A percentile compares a stretch with the other conserved stretches of the same genome.
These are phyloP conservation scores for Typhlichthys subterraneus DNA, from an alignment of 2,797 vertebrate species.

Conservation along the genomic window DNA sequence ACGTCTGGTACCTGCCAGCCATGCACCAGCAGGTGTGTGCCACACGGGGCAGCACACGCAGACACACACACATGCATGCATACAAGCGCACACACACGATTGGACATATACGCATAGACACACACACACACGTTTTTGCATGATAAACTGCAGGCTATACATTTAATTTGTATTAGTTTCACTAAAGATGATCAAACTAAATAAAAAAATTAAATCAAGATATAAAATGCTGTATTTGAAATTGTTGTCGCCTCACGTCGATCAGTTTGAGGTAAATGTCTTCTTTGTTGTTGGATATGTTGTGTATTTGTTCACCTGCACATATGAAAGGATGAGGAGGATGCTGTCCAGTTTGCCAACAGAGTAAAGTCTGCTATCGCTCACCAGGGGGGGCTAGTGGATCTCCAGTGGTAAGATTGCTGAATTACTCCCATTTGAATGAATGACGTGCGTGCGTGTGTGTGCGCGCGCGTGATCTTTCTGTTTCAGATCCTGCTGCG, in stretches of 20 bases:
- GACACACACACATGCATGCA: slow-evolving; percentile 10
- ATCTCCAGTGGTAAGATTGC: slow-evolving; percentile 86
- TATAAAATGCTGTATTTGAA: too few relatives aligned
- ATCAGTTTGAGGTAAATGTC: not conserved
- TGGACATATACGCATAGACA: not conserved
- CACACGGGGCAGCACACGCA: too few relatives aligned
- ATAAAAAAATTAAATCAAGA: too few relatives aligned
- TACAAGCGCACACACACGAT: not conserved
- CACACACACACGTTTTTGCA: not conserved
- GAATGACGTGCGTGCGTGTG: not conserved
- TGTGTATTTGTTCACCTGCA: not conserved
- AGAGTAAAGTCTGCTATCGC: slow-evolving; percentile 93
- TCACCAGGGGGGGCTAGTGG: slow-evolving; percentile 87
- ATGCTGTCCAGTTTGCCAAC: slow-evolving; percentile 91
- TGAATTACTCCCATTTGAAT: not conserved
- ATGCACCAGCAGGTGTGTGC: slow-evolving; percentile 89
- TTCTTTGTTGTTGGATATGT: not conserved
- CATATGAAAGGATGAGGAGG: slow-evolving; percentile 84
- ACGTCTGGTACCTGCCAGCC: slow-evolving; percentile 94
- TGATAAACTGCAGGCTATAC: not conserved
- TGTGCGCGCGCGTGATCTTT: too few relatives aligned
- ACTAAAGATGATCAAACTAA: slow-evolving; percentile 13
- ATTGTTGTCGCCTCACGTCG: too few relatives aligned
- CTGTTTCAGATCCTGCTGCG: too few relatives aligned
- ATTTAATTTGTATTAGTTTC: not conserved